These are phyloP conservation scores for Sycobia sp. DNA, from an alignment of 1,140 invertebrate species.

Conservation along the genomic window DNA sequence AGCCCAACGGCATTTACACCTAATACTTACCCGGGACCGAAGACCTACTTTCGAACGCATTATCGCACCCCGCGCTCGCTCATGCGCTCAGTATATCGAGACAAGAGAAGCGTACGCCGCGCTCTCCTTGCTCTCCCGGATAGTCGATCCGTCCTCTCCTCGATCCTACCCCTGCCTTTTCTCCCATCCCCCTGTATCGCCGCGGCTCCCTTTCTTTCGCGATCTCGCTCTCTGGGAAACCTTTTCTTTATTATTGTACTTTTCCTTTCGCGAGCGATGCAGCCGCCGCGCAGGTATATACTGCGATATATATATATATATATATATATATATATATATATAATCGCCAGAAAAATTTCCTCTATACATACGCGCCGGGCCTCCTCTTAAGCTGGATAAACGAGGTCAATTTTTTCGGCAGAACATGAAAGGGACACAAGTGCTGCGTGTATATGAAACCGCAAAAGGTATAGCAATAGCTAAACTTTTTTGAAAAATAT, in stretches of 20 bases:
- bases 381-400: constrained; percentile 14
- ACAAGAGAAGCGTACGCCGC: constrained; percentile 26
- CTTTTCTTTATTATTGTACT: constrained; percentile 21
- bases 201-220: too few relatives aligned
- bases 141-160: neutral
- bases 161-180: too few relatives aligned
- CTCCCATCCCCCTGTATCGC: too few relatives aligned
- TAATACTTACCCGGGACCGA: constrained; percentile 43
- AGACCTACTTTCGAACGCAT: constrained; percentile 49
- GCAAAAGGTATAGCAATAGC: too few relatives aligned
- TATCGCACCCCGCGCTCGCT: constrained; percentile 45
- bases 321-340: too few relatives aligned
- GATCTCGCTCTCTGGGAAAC: constrained; percentile 3
- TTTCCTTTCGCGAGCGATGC: neutral
- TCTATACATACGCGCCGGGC: neutral
- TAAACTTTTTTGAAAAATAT: too few relatives aligned
- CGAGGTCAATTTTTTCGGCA: constrained; percentile 24
- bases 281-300: constrained; percentile 3
- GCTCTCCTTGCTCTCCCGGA: neutral
- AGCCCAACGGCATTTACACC: constrained; percentile 53
- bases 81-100: constrained; percentile 33
- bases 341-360: constrained; percentile 27
- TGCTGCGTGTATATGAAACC: neutral
- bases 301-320: too few relatives aligned
- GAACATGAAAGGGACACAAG: constrained; percentile 12